Base-by-base conservation (phyloP, 2,888 invertebrate species). In the Drosophila pegasa region DNA sequence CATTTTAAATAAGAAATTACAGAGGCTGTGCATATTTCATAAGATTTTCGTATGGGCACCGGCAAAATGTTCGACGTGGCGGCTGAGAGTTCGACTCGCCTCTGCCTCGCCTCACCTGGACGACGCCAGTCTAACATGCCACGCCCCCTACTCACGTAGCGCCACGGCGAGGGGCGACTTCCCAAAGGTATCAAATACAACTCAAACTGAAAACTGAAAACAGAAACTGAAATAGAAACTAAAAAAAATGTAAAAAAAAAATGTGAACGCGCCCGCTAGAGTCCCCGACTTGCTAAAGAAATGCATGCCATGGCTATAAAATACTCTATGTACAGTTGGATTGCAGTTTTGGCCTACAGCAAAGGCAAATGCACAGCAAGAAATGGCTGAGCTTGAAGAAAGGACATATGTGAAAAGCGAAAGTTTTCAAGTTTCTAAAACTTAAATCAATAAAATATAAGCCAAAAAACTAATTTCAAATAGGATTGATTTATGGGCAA, bases 1-100 rank as follows among this genome's bases (percentile, higher is more conserved):
- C 91, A 91, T 92, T 92, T 91, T 92, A 91, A 92, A 92, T 91
- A 92, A 92, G 91, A 91, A 91, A 91, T 92, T 91, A 90, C 89
- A 87, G 87, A 88, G 87, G 78, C 83, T 86, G 78, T 91, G 90
- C 91, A 91, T 91, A 90, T 91, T 91, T 91, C 86, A 91, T 91
- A 89, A 86, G 91, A 88, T 83, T 89, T 89, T 80, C 81, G 82
- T 82, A 85, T 87, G 62, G 75, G 73, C 63, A 66, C 48, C 62
- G 43, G 55, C 68, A 64, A 63, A 62, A 79, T 72, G 86, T 80
- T 87, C 87, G 84, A 75, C 87, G 67, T 77, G 84, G 76, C 78
- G 62, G 70, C 86, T 73, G 76, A 81, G 87, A 68, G 87, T 86
- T 86, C 75, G 79, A 77, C 71, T 71, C 29, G 56, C 48, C 59